Evolutionary conservation across 2,113 vertebrate species (phyloP), one percentile per base, ranked within the genome.

Genomic region (Solenodon paradoxus): DNA sequence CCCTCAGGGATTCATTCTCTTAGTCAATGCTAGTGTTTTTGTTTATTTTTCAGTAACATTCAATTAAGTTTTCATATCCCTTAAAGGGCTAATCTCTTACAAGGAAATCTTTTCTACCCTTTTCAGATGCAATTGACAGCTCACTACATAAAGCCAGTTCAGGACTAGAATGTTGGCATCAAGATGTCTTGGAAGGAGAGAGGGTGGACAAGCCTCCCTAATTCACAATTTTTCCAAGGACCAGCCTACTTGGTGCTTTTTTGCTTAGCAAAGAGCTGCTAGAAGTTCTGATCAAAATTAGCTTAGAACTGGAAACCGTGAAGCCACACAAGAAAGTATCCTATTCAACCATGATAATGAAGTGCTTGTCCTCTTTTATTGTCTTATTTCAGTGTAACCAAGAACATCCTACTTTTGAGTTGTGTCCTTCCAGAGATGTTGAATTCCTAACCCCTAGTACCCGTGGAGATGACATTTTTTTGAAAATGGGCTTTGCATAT

Each of bases 171-270:
- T 57, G 22, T 69, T 87, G 63, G 75, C 64, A n/a, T n/a, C n/a
- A 95, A 69, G 59, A 69, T 38, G 15, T 15, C 79, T 90, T 83
- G 79, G 47, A 81, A 94, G 47, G n/a, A 92, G 26, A 84, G 35
- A 82, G 35, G 5, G 45, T 0, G 0, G 57, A 45, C 0, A 24
- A 2, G 69, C 63, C 63, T 68, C 91, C 86, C 61, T 42, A 32
- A 74, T 51, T 89, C n/a, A 72, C n/a, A 22, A 42, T 86, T 95
- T 90, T 95, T n/a, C 38, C 86, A 78, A 87, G 49, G 5, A 7
- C 42, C n/a, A 78, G 63, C 35, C 45, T 63, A 51, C 55, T 88
- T 40, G 68, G 32, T 68, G 88, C 17, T 22, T 88, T 88, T 94
- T 59, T 71, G 15, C 45, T 96, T 45, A 90, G 61, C 53, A 64